phyloP scores from a whole-genome alignment of 2,888 invertebrate genomes.

The Habroteleia sp. region DNA sequence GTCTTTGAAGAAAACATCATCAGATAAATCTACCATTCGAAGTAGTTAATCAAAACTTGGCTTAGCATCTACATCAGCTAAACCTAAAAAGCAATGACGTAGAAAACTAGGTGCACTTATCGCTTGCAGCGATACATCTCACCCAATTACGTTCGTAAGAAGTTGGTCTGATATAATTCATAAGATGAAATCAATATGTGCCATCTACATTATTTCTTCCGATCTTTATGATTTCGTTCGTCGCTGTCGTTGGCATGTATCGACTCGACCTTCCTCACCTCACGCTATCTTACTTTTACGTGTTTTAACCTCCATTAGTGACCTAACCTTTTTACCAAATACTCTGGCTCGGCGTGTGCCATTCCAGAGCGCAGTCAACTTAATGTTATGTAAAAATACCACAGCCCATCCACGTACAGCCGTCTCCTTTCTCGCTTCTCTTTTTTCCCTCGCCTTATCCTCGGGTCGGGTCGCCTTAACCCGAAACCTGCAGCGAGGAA shows the following conservation, averaged over 20 bases:
- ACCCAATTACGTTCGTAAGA: conserved; percentile 29
- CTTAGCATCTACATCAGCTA: neutral
- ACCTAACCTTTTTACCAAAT: conserved; percentile 60
- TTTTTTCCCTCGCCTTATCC: conserved; percentile 36
- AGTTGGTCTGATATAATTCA: conserved; percentile 24
- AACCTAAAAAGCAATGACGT: conserved; percentile 24
- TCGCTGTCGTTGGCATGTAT: conserved; percentile 30
- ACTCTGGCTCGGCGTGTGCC: conserved; percentile 42
- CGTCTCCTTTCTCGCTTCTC: conserved; percentile 44
- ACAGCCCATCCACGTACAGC: conserved; percentile 59
- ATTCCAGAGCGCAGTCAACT: conserved; percentile 65
- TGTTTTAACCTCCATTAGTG: conserved; percentile 79
- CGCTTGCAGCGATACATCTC: conserved; percentile 21
- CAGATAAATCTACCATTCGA: conserved; percentile 1
- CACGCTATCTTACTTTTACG: conserved; percentile 60
- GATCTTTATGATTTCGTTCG: conserved; percentile 25
- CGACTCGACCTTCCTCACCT: conserved; percentile 9
- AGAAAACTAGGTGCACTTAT: conserved; percentile 37
- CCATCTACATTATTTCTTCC: conserved; percentile 50
- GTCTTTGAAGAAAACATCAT: no score
- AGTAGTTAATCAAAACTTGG: conserved; percentile 12
- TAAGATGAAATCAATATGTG: conserved; percentile 47
- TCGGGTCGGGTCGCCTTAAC: conserved; percentile 27
- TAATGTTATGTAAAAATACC: conserved; percentile 79
- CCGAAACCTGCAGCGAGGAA: conserved; percentile 15